Percentiles rank a stretch among this genome's conserved stretches.
phyloP scores from a whole-genome alignment of 2,113 vertebrate genomes.

The Chlamydotis undulata region DNA sequence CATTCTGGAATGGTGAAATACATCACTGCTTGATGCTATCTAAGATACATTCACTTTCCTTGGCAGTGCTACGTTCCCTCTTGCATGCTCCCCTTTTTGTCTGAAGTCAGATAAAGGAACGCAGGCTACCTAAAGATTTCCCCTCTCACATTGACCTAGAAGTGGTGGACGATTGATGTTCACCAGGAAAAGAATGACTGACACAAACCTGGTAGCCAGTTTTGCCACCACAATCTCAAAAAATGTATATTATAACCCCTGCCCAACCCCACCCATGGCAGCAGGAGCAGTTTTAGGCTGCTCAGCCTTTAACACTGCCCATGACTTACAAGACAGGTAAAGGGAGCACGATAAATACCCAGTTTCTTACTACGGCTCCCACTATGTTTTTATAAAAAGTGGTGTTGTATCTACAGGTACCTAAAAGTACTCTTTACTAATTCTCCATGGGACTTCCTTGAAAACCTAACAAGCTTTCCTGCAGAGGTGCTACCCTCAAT shows the following conservation, averaged over 20 bases:
- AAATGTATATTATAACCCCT: neutral
- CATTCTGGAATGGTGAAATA: neutral
- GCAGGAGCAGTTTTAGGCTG: neutral
- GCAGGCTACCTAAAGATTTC: neutral
- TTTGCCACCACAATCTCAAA: neutral
- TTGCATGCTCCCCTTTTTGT: neutral
- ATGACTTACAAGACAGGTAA: neutral
- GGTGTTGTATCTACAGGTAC: neutral
- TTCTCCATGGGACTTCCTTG: neutral
- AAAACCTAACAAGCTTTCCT: neutral
- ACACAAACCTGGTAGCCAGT: neutral
- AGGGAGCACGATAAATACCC: neutral
- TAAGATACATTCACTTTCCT: neutral
- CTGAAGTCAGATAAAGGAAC: neutral
- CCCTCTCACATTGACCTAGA: neutral
- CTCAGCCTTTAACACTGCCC: neutral
- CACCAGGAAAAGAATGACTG: neutral
- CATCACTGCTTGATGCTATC: neutral
- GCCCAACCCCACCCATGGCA: neutral
- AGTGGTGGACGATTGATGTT: rapidly evolving
- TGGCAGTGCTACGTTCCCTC: neutral
- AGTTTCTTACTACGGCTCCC: neutral
- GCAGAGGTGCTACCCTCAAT: neutral
- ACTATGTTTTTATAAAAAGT: neutral
- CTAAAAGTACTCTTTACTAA: neutral